phyloP scores from a whole-genome alignment of 2,113 vertebrate species.

The Anolis sagrei region DNA sequence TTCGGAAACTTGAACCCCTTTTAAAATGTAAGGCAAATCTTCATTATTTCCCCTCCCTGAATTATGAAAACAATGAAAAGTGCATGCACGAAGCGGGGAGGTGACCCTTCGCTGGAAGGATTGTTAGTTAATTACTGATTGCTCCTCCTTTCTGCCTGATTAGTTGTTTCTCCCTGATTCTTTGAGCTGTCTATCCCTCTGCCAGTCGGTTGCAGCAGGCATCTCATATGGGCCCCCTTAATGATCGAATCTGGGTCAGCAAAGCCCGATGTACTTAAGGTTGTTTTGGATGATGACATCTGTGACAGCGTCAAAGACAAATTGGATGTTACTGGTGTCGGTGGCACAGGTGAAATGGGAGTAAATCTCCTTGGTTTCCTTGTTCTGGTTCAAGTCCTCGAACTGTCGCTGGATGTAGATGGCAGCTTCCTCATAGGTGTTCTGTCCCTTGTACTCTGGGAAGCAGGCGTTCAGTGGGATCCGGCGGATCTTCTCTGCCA shows the following conservation, averaged over 20 bases:
- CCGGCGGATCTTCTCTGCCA: slow-evolving; percentile 98
- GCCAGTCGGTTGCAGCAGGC: slow-evolving; percentile 42
- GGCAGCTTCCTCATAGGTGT: slow-evolving; percentile 97
- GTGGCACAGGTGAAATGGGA: slow-evolving; percentile 94
- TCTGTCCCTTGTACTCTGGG: slow-evolving; percentile 97
- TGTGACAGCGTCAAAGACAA: slow-evolving; percentile 98
- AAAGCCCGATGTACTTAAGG: slow-evolving; percentile 98
- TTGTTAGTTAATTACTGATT: no score
- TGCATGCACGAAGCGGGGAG: no score
- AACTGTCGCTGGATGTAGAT: slow-evolving; percentile 98
- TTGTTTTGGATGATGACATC: slow-evolving; percentile 99
- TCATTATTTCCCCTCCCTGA: no score
- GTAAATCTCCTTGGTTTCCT: slow-evolving; percentile 99
- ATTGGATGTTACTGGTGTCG: slow-evolving; percentile 98
- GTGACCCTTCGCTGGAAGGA: no score
- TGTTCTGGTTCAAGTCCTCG: slow-evolving; percentile 99
- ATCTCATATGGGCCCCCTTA: slow-evolving; percentile 52
- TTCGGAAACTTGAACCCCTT: no score
- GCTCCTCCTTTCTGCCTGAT: no score
- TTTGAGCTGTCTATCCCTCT: slow-evolving; percentile 28
- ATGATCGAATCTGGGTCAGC: slow-evolving; percentile 80
- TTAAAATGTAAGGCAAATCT: no score
- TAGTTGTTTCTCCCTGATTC: no score
- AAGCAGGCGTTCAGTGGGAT: slow-evolving; percentile 97
- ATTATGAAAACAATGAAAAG: no score